Conservation (phyloP, 2,888 invertebrate species). For the Nomada fabriciana region DNA sequence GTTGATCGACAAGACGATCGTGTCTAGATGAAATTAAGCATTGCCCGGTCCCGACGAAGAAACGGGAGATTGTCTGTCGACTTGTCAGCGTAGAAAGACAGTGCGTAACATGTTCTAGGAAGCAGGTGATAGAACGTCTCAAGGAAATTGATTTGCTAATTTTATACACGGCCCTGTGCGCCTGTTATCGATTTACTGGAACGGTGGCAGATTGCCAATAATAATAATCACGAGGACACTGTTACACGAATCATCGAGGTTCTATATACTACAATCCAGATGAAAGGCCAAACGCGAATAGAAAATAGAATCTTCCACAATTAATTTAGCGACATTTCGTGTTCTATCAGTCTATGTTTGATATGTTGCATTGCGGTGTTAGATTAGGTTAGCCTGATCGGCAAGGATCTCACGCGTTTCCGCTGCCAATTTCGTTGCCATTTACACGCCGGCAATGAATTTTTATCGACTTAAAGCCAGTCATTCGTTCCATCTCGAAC, state of each 20-base stretch:
- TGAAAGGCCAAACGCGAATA: no score
- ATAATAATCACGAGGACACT: neutral
- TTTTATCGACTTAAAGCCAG: conserved; percentile 65
- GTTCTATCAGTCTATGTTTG: neutral
- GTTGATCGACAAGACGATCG: conserved; percentile 37
- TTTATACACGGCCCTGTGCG: neutral
- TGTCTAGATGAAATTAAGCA: conserved; percentile 27
- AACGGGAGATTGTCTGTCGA: neutral
- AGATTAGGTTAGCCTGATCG: conserved; percentile 56
- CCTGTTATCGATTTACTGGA: neutral
- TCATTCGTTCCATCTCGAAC: conserved; percentile 57
- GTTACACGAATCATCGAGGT: no score
- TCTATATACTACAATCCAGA: no score
- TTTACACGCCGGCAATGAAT: conserved; percentile 63
- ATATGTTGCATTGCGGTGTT: conserved; percentile 40
- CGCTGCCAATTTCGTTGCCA: conserved; percentile 69
- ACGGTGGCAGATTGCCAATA: neutral
- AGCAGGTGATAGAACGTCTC: conserved; percentile 21
- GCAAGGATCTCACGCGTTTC: conserved; percentile 72
- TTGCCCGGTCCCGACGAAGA: neutral
- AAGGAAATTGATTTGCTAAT: neutral
- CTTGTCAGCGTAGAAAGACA: neutral
- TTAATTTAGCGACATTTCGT: neutral
- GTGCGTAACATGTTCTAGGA: neutral
- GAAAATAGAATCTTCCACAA: neutral